Evolutionary conservation across 2,888 invertebrate genomes (phyloP), one percentile per base, ranked within the genome.

Genomic region (Leptopilina syphax): DNA sequence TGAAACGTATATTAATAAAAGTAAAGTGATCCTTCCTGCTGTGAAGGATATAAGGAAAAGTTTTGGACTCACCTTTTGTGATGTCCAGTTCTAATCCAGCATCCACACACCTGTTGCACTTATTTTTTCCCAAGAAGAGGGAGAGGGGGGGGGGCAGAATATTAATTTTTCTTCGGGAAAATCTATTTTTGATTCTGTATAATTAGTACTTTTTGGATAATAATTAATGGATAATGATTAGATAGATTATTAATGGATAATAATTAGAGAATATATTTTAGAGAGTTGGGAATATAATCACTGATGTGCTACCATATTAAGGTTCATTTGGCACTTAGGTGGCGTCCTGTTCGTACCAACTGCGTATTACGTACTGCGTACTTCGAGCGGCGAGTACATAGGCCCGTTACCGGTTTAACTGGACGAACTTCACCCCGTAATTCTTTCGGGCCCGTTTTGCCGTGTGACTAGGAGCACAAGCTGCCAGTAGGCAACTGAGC

Each of bases 351-450:
- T 83, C 83, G 81, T 84, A 83, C 81, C 83, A 83, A 82, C 83
- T 82, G 83, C 83, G 83, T 83, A 81, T 81, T 84, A 84, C 83
- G 83, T 84, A 84, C 83, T 84, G 83, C 83, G 83, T 83, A 84
- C 83, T 83, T 79, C 81, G 18, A 18, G 81, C 79, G 83, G 79
- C 80, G 83, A 78, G 82, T 82, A 81, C 79, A 54, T 73, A 73
- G 73, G 73, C 73, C 73, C 73, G 73, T 73, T 73, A 73, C 73
- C 73, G 73, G 73, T 73, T 73, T 73, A 73, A 73, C 73, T 73
- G 54, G 73, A 54, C 57, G 73, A 73, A 73, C 54, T 73, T 73
- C 73, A 73, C 73, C 73, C 73, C 73, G 73, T 73, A 73, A 73
- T n/a, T 73, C 73, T 54, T 73, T 44, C 34, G 70, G 70, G 70